Conservation (phyloP, 2,888 invertebrate genomes). For the Anticlea derivata region DNA sequence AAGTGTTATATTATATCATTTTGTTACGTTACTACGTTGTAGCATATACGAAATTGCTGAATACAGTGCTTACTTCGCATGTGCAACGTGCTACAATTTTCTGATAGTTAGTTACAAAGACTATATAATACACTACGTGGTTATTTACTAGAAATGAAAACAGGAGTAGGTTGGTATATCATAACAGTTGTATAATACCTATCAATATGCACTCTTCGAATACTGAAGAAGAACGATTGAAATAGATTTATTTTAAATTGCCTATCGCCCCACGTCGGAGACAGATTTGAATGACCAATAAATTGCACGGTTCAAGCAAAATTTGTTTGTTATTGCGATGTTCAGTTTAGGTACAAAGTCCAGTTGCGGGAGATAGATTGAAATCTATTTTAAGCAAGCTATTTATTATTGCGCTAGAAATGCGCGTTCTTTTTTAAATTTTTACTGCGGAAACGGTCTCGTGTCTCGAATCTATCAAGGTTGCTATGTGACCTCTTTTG, state of each 20-base stretch:
- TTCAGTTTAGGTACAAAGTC: conserved; percentile 51
- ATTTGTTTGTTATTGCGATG: conserved; percentile 51
- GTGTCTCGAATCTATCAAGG: conserved; percentile 40
- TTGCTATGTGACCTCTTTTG: conserved; percentile 37
- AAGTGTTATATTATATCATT: conserved; percentile 38
- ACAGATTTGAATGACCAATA: conserved; percentile 18
- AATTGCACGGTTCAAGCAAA: conserved; percentile 40
- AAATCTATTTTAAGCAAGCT: conserved; percentile 44
- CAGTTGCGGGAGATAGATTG: conserved; percentile 39
- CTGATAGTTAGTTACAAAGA: background rate
- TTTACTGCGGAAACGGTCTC: conserved; percentile 33
- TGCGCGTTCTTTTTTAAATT: conserved; percentile 34
- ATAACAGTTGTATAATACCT: conserved; percentile 10
- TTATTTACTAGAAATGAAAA: no score
- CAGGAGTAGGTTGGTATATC: no score
- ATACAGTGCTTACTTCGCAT: background rate
- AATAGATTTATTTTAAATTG: conserved; percentile 24
- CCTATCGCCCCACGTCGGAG: conserved; percentile 10
- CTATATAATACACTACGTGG: no score
- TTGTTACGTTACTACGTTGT: conserved; percentile 14
- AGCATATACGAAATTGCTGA: background rate
- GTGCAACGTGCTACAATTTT: conserved; percentile 8
- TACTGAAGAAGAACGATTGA: conserved; percentile 3
- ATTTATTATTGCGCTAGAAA: conserved; percentile 37
- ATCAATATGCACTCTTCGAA: conserved; percentile 14